Evolutionary conservation across 2,797 vertebrate species (phyloP), one percentile per base, ranked within the genome.

Genomic region (Sarcoramphus papa): DNA sequence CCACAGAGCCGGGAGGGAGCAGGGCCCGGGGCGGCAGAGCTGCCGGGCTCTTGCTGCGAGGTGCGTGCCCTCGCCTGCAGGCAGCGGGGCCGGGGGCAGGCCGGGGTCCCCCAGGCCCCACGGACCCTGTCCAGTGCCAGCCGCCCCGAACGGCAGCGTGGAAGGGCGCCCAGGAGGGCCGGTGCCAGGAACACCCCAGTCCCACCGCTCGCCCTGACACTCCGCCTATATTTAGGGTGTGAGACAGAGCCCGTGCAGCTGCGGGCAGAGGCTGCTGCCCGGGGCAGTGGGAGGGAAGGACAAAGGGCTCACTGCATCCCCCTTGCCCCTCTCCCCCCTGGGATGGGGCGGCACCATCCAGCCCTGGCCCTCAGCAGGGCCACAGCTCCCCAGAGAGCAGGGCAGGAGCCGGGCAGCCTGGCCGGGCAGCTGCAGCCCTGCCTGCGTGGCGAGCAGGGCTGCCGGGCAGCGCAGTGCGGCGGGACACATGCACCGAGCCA

Each of bases 181-280:
- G 5, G 41, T 50, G 91, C 91, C 94, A 94, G 94, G 53, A 81
- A 37, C 19, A 8, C 1, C 51, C 30, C 43, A 2, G 4, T 33
- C 45, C 50, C 19, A 2, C 35, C 8, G 3, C 85, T 75, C 17
- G 3, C 47, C 37, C 87, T 45, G 80, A 25, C 43, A 20, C 69
- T 30, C 57, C 3, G 8, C 19, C 92, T 96, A 96, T 94, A 90
- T 96, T 96, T 96, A 96, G 95, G 50, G 76, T 31, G 20, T 96
- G 95, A 95, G 94, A 48, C 92, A 96, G 45, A 93, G 69, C 50
- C 79, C 18, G 7, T 30, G 82, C 63, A 73, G 86, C 76, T 35
- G 54, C 4, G 0, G 68, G 35, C 64, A 67, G 74, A 35, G 51
- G 81, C 57, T 18, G 6, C 50, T 41, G 67, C 40, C 45, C 5